Evolutionary conservation across 1,140 invertebrate genomes (phyloP).

Genomic region (Leptinotarsa defecta): DNA sequence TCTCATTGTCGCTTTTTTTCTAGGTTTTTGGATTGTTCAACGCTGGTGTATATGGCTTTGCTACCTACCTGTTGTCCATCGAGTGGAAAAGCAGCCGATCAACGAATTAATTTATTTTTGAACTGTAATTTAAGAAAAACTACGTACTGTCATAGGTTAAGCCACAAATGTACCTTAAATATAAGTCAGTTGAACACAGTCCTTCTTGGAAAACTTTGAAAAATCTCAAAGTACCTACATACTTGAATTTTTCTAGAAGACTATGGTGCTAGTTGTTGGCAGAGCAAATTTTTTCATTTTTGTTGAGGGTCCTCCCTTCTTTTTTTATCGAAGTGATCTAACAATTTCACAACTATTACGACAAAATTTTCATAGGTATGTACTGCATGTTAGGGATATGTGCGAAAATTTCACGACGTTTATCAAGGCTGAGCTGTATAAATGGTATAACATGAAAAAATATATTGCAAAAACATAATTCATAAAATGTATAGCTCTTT

Average conservation of each 20-base stretch:
- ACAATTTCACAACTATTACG: too few relatives aligned
- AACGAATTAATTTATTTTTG: conserved; percentile 27
- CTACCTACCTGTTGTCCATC: conserved; percentile 74
- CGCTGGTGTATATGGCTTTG: conserved; percentile 75
- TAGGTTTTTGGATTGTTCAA: conserved; percentile 83
- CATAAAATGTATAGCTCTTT: too few relatives aligned
- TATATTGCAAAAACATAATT: too few relatives aligned
- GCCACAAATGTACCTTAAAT: conserved; percentile 6
- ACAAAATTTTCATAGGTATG: too few relatives aligned
- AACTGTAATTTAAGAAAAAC: conserved; percentile 21
- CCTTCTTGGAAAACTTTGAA: neutral
- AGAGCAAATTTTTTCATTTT: neutral
- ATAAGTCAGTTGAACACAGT: neutral
- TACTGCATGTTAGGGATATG: neutral
- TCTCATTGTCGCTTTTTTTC: conserved; percentile 41
- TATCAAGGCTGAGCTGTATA: neutral
- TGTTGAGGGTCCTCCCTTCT: too few relatives aligned
- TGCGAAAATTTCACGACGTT: neutral
- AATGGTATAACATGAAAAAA: too few relatives aligned
- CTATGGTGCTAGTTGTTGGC: neutral
- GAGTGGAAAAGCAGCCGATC: conserved; percentile 68
- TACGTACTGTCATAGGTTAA: conserved; percentile 30
- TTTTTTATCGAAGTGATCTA: too few relatives aligned
- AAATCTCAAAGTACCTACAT: neutral
- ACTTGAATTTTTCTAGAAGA: neutral